A percentile compares a stretch with the other conserved stretches of the same genome.
phyloP scores from a whole-genome alignment of 2,888 invertebrate species.

The Melanchra persicariae region DNA sequence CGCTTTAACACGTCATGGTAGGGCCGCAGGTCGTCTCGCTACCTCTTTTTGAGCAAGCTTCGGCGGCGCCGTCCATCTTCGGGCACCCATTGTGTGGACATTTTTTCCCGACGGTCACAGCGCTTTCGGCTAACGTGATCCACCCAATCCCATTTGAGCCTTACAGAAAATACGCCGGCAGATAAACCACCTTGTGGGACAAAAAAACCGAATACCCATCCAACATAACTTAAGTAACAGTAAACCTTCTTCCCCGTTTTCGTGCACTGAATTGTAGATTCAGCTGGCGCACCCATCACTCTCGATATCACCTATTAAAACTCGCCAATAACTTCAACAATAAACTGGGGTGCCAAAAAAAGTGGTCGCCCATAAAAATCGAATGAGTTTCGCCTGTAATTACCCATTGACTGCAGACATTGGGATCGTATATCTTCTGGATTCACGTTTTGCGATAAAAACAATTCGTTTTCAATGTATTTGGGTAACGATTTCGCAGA shows the following conservation, averaged over 20 bases:
- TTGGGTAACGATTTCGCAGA: constrained; percentile 38
- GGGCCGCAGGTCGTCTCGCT: too few species aligned
- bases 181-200: too few species aligned
- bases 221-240: background rate
- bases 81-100: too few species aligned
- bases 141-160: too few species aligned
- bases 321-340: constrained; percentile 52
- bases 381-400: constrained; percentile 66
- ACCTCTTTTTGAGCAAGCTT: too few species aligned
- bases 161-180: too few species aligned
- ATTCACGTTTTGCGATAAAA: constrained; percentile 62
- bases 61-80: too few species aligned
- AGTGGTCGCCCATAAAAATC: constrained; percentile 62
- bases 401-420: constrained; percentile 69
- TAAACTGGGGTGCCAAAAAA: constrained; percentile 62
- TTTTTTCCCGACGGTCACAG: too few species aligned
- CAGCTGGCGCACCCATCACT: constrained; percentile 19
- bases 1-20: too few species aligned
- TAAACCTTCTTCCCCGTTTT: background rate
- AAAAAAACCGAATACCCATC: too few species aligned
- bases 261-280: background rate
- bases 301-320: constrained; percentile 46
- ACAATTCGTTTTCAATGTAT: constrained; percentile 65
- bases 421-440: constrained; percentile 60
- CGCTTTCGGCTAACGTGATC: too few species aligned